Base-by-base conservation (phyloP, 2,113 vertebrate species). In the Antidorcas marsupialis region DNA sequence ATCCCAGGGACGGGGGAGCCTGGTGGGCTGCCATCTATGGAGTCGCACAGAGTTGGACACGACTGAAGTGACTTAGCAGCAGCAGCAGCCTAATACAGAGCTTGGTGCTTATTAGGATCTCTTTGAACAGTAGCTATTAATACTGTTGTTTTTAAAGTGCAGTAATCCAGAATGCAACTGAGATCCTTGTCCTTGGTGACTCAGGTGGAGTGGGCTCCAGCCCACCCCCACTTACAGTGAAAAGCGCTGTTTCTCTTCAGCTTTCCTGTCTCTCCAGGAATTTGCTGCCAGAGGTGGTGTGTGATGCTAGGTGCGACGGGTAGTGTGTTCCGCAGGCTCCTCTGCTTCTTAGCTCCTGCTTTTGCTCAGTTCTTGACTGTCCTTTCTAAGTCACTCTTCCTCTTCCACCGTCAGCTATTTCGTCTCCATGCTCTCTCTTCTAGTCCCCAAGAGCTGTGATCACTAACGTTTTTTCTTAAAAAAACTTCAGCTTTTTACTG, bases 401-500 rank as follows among this genome's bases (percentile, higher is more conserved):
- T 71, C 19, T 36, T 78, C 76, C 17, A 55, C n/a, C 39, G 21
- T 55, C 39, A 15, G 39, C 2, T 27, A 33, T 85, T 94, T 82
- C 64, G 39, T 90, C 47, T 43, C 55, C 59, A 50, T 0, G n/a
- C 33, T 74, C 15, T 79, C 25, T 90, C 23, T 36, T 45, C 57
- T 67, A 78, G 47, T 93, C 13, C 33, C 83, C 30, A 36, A 19
- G 52, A 52, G 47, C 36, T 25, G 3, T 30, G 15, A n/a, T 30
- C 74, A 28, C 57, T 87, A 55, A 36, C 21, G n/a, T 19, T 64
- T 60, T 95, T 87, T 71, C 23, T 53, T 4, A 14, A 82, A 55
- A 89, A 60, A 78, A 83, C 10, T 86, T 67, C 30, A 81, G 82
- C 12, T 97, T 83, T 99, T 99, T 99, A 99, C 98, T 99, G 96